Percentiles rank a stretch among this genome's conserved stretches.
Evolutionary conservation across 2,113 vertebrate species (phyloP).

Genomic region (Thunnus thynnus): DNA sequence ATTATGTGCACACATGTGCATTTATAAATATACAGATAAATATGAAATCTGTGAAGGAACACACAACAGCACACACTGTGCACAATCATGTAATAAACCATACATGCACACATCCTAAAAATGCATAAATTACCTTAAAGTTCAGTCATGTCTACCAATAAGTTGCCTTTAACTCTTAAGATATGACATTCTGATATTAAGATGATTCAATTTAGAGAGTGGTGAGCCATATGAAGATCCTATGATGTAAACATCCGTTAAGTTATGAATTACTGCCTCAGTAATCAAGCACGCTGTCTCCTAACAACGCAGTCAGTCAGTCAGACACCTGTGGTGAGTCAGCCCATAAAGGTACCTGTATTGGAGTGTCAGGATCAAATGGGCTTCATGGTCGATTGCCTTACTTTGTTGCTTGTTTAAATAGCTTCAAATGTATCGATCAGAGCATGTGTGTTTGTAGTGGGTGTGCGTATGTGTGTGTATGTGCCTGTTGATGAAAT

Average conservation of each 20-base stretch:
- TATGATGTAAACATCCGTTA: not conserved
- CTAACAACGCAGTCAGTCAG: not conserved
- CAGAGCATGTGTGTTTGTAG: not conserved
- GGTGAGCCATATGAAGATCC: not conserved
- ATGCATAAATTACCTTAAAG: not conserved
- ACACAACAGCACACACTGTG: not conserved
- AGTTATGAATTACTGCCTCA: not conserved
- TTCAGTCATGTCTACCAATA: no score
- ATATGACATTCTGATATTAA: no score
- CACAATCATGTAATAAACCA: not conserved
- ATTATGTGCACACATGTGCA: constrained; percentile 4
- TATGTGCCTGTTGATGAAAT: no score
- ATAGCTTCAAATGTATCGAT: no score
- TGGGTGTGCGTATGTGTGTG: constrained; percentile 13
- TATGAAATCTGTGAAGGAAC: not conserved
- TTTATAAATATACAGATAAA: not conserved
- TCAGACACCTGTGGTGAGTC: not conserved
- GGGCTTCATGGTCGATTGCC: no score
- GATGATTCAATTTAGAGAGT: not conserved
- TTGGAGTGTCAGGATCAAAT: not conserved
- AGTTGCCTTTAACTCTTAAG: not conserved
- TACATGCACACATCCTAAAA: not conserved
- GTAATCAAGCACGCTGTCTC: constrained; percentile 4
- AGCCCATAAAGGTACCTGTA: not conserved
- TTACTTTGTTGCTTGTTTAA: no score